phyloP scores from a whole-genome alignment of 2,888 invertebrate genomes.

The Lamellibrachia satsuma region DNA sequence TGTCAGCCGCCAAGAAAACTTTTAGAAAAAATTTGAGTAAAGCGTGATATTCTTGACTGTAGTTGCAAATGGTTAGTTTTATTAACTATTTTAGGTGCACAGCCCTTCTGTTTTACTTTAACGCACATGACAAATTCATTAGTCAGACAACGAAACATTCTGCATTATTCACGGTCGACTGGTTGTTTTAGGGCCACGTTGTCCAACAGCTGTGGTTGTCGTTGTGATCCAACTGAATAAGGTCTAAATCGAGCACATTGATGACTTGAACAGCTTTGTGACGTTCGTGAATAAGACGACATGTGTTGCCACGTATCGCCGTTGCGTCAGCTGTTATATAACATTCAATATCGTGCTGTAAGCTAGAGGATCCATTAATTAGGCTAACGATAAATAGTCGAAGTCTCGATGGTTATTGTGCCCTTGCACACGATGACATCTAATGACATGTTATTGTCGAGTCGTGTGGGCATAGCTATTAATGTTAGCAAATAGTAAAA shows the following conservation, averaged over 20 bases:
- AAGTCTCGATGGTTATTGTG: background rate
- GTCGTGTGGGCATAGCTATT: too few relatives aligned
- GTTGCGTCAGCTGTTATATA: background rate
- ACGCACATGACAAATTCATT: constrained; percentile 2
- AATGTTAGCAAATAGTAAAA: too few relatives aligned
- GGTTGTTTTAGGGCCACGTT: background rate
- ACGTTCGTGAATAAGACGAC: background rate
- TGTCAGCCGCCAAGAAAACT: too few relatives aligned
- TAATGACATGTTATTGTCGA: too few relatives aligned
- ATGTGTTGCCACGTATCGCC: background rate
- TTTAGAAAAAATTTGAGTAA: too few relatives aligned
- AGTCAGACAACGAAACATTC: background rate
- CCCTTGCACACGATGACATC: background rate
- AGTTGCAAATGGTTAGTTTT: too few relatives aligned
- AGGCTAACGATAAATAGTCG: too few relatives aligned
- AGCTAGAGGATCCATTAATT: background rate
- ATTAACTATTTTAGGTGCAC: too few relatives aligned
- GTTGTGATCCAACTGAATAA: background rate
- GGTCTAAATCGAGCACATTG: background rate
- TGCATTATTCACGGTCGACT: background rate
- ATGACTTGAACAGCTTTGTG: background rate
- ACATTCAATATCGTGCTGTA: background rate
- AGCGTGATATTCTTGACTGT: too few relatives aligned
- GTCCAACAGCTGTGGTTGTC: background rate
- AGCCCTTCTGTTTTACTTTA: background rate